These are phyloP conservation scores for Nestor notabilis DNA, from an alignment of 2,113 vertebrate genomes.

Conservation along the genomic window DNA sequence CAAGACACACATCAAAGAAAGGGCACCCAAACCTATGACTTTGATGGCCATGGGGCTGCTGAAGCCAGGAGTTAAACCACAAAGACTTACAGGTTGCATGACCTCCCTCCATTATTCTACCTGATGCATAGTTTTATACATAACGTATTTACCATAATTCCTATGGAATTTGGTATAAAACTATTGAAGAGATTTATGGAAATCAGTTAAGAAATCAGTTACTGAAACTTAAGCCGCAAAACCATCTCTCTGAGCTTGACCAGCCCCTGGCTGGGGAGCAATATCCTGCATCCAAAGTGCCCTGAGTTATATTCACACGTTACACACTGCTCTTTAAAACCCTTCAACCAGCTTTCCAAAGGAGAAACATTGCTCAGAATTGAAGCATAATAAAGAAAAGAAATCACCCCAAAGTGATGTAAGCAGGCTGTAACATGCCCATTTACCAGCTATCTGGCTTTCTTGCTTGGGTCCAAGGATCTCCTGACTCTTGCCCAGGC, in stretches of 20 bases:
- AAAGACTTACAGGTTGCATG: not conserved
- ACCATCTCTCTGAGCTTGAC: not conserved
- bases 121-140: not conserved
- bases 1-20: not conserved
- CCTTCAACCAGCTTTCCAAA: not conserved
- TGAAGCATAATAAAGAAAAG: not conserved
- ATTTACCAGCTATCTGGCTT: not conserved
- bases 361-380: not conserved
- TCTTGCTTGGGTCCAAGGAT: not conserved
- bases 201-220: not conserved
- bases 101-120: not conserved
- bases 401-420: accelerated
- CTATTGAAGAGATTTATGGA: not conserved
- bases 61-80: not conserved
- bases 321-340: not conserved
- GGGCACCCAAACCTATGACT: not conserved
- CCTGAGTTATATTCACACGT: not conserved
- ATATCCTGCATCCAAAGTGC: not conserved
- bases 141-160: not conserved
- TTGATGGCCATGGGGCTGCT: not conserved
- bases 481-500: not conserved
- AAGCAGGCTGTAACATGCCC: not conserved
- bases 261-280: not conserved
- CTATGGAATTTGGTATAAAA: not conserved
- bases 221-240: not conserved